Base-by-base conservation (phyloP, 2,888 invertebrate genomes). In the Colostygia pectinataria region DNA sequence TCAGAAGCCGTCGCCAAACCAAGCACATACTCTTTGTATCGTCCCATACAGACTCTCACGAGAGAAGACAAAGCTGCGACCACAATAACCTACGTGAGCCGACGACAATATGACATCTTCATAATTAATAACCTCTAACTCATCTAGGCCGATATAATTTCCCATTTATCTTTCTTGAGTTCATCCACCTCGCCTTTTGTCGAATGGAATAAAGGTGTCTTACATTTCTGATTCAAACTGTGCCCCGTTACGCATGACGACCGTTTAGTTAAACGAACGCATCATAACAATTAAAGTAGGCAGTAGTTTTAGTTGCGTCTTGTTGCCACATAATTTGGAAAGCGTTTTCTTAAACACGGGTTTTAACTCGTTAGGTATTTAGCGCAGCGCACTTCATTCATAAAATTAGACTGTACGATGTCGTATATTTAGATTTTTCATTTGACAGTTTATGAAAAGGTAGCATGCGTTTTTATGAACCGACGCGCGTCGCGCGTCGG, bases 121-220 rank as follows among this genome's bases (percentile, higher is more conserved):
- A 86, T 89, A 89, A 89, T 89, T 90, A 90, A 90, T 90, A 88
- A 85, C 89, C 83, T 81, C 79, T 77, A 81, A 78, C 77, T 84
- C 85, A 88, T 89, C 84, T 81, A 74, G 68, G 76, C 81, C 82
- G 83, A 89, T 90, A 89, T 87, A 84, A 89, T 89, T 86, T 86
- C 80, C 59, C 86, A 88, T 89, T 87, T 87, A 89, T 88, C 87
- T 84, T 72, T 63, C 65, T 55, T 45, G 72, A 83, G 89, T 83
- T 88, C 83, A 80, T 87, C 86, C 76, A 88, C 86, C 87, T 81
- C 75, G 63, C 51, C 83, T 82, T 80, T 88, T 90, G 89, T 89
- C 77, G 77, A 77, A 50, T 57, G 58, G 64, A 72, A 82, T 82
- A 84, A 84, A 86, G 82, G 82, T 83, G 80, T 74, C 72, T 78